Evolutionary conservation across 1,140 invertebrate genomes (phyloP).

Genomic region (Zaprionus capensis): DNA sequence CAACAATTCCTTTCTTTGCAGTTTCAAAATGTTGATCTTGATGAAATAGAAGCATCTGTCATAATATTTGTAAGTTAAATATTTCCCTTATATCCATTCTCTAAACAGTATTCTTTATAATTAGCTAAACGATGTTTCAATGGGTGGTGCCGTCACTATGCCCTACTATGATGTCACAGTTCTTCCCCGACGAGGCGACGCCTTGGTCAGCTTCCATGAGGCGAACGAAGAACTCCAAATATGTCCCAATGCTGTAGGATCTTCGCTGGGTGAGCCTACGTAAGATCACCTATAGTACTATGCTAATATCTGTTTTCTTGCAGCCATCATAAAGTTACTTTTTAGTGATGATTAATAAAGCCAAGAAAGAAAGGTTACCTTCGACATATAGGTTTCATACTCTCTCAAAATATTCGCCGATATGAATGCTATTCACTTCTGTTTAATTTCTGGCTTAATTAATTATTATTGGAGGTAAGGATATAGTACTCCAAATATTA

Average conservation of each 20-base stretch:
- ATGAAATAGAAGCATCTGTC: constrained; percentile 24
- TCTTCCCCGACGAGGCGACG: constrained; percentile 38
- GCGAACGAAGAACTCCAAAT: constrained; percentile 27
- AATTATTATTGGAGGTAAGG: too few species aligned
- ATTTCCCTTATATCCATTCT: accelerated
- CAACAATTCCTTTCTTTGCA: not conserved
- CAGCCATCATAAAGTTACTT: constrained; percentile 54
- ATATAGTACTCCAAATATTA: too few species aligned
- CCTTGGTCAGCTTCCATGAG: constrained; percentile 29
- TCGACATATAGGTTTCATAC: not conserved
- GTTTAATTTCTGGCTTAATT: too few species aligned
- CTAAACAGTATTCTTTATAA: not conserved
- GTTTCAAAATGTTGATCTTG: constrained; percentile 5
- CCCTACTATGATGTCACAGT: constrained; percentile 1
- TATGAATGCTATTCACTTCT: too few species aligned
- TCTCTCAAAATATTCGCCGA: too few species aligned
- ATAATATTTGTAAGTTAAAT: constrained; percentile 55
- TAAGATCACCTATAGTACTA: not conserved
- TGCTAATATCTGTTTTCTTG: not conserved
- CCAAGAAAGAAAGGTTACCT: not conserved
- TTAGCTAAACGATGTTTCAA: constrained; percentile 42
- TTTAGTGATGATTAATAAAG: not conserved
- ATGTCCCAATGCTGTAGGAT: constrained; percentile 54
- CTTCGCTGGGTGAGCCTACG: constrained; percentile 34
- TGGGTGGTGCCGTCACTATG: constrained; percentile 45